Evolutionary conservation across 2,888 invertebrate species (phyloP).

Genomic region (Bibio marci): DNA sequence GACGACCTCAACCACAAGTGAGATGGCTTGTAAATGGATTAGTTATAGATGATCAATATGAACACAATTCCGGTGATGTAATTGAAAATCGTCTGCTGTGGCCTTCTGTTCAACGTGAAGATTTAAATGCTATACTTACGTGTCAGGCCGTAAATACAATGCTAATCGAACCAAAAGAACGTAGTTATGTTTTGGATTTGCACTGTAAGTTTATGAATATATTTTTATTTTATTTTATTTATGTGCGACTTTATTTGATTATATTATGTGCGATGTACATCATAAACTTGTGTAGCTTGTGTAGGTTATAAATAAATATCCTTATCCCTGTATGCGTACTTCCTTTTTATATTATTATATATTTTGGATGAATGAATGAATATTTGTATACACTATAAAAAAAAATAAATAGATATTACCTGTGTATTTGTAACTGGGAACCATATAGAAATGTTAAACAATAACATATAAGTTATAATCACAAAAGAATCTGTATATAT

Average conservation of each 20-base stretch:
- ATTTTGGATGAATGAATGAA: too few species aligned
- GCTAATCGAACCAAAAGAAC: conserved; percentile 61
- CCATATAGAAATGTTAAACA: too few species aligned
- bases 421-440: too few species aligned
- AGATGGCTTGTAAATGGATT: conserved; percentile 61
- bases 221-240: not conserved
- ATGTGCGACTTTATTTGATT: not conserved
- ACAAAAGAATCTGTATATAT: too few species aligned
- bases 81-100: conserved; percentile 67
- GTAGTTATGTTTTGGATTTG: conserved; percentile 58
- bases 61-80: conserved; percentile 70
- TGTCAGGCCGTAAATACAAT: conserved; percentile 77
- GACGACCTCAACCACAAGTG: conserved; percentile 65
- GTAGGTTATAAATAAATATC: too few species aligned
- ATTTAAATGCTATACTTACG: conserved; percentile 72
- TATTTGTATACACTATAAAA: too few species aligned
- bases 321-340: too few species aligned
- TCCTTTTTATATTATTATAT: too few species aligned
- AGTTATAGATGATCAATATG: conserved; percentile 64
- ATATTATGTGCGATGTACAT: not conserved
- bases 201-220: conserved; percentile 46
- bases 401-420: too few species aligned
- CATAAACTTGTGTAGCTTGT: too few species aligned
- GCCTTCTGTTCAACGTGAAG: conserved; percentile 56
- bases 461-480: too few species aligned